phyloP scores from a whole-genome alignment of 1,140 invertebrate genomes.

The Asbolus verrucosus region DNA sequence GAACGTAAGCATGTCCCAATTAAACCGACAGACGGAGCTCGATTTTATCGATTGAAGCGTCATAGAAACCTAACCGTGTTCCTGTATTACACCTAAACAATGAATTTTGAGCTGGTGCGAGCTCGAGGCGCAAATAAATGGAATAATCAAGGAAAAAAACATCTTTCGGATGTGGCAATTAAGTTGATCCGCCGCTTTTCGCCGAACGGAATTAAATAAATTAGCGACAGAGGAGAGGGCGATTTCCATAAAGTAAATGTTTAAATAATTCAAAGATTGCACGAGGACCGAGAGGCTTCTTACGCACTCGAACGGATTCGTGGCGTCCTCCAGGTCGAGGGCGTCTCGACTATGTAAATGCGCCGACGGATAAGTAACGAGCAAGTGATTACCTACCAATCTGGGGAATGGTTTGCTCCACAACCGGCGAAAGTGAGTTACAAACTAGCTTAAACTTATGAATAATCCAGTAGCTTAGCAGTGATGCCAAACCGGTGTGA shows the following conservation, averaged over 20 bases:
- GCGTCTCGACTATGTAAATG: conserved; percentile 58
- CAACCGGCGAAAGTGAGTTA: conserved; percentile 60
- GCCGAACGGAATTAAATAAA: conserved; percentile 47
- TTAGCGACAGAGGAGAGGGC: conserved; percentile 43
- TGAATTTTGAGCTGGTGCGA: conserved; percentile 40
- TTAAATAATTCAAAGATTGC: conserved; percentile 58
- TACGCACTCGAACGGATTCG: conserved; percentile 1
- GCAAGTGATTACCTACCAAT: conserved; percentile 64
- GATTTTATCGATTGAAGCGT: conserved; percentile 30
- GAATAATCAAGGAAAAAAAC: conserved; percentile 7
- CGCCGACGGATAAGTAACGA: conserved; percentile 61
- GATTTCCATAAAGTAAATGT: conserved; percentile 56
- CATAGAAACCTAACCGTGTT: conserved; percentile 30
- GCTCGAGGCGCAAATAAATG: conserved; percentile 18
- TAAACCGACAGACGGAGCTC: conserved; percentile 8
- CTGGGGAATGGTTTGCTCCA: conserved; percentile 59
- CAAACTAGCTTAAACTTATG: conserved; percentile 62
- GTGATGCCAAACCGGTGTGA: conserved; percentile 60
- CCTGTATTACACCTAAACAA: conserved; percentile 36
- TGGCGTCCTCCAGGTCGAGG: conserved; percentile 2
- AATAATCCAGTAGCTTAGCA: conserved; percentile 63
- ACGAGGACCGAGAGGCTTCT: conserved; percentile 20
- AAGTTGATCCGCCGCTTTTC: conserved; percentile 22
- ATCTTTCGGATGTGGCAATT: conserved; percentile 34
- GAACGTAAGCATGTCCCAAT: conserved; percentile 18